Percentiles rank a stretch among this genome's conserved stretches.
These are phyloP conservation scores for Seriola rivoliana DNA, from an alignment of 2,113 vertebrate genomes.

Conservation along the genomic window DNA sequence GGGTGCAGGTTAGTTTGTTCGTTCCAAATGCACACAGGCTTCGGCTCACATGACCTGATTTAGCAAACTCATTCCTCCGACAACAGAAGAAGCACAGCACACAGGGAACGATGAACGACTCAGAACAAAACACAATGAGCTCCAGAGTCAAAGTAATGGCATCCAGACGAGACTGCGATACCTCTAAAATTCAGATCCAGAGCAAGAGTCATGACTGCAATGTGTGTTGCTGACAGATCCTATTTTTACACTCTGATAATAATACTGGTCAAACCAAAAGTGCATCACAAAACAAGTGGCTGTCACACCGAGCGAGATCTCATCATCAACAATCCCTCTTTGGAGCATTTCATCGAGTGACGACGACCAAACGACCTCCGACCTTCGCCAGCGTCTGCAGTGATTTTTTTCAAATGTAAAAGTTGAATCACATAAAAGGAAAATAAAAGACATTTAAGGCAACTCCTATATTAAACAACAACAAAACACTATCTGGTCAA, in stretches of 20 bases:
- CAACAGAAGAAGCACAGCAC: constrained; percentile 42
- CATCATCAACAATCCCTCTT: constrained; percentile 36
- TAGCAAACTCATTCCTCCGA: constrained; percentile 55
- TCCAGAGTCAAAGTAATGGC: neutral
- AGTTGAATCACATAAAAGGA: constrained; percentile 52
- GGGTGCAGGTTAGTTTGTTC: constrained; percentile 66
- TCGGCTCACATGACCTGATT: constrained; percentile 64
- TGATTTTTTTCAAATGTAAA: constrained; percentile 24
- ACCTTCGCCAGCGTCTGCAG: constrained; percentile 31
- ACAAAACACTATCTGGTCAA: constrained; percentile 68
- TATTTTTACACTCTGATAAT: constrained; percentile 35
- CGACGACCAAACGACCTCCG: constrained; percentile 22
- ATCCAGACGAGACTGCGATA: neutral
- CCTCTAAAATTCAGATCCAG: neutral
- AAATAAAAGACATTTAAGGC: constrained; percentile 82
- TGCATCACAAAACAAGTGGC: constrained; percentile 67
- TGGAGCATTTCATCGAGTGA: constrained; percentile 4
- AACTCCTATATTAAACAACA: constrained; percentile 75
- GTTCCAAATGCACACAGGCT: constrained; percentile 50
- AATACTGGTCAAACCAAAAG: constrained; percentile 81
- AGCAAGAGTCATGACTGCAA: neutral
- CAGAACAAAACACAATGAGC: constrained; percentile 12
- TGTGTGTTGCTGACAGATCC: neutral
- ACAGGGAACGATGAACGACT: constrained; percentile 27
- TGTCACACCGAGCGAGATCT: constrained; percentile 35